Evolutionary conservation across 2,888 invertebrate species (phyloP).

Genomic region (Tipula vernalis): DNA sequence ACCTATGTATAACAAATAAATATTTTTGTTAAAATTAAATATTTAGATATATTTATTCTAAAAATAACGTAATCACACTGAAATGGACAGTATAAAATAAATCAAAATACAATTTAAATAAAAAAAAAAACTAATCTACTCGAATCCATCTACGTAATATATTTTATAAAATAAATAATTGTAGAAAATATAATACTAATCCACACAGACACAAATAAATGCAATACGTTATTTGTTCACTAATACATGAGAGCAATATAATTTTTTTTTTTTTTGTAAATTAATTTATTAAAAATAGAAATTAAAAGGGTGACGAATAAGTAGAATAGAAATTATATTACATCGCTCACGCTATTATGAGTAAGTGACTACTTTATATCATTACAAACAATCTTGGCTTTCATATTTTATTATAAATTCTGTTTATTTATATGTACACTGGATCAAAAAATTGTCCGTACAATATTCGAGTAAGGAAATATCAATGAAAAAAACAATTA

Average conservation of each 20-base stretch:
- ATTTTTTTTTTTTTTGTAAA: neutral
- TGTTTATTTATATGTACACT: neutral
- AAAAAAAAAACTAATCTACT: neutral
- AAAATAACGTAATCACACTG: neutral
- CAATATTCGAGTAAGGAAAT: too few relatives aligned
- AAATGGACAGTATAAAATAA: neutral
- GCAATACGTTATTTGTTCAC: neutral
- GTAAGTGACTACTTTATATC: neutral
- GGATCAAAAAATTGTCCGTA: too few relatives aligned
- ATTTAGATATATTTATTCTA: neutral
- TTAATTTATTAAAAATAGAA: neutral
- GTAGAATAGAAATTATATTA: neutral
- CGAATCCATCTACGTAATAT: neutral
- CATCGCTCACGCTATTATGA: neutral
- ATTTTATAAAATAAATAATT: neutral
- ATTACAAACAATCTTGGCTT: neutral
- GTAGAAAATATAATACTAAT: neutral
- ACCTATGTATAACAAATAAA: neutral
- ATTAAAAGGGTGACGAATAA: neutral
- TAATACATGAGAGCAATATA: neutral
- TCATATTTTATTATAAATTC: neutral
- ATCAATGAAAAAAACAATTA: too few relatives aligned
- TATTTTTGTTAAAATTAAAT: neutral
- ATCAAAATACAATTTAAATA: neutral
- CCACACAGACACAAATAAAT: neutral